Evolutionary conservation across 2,888 invertebrate species (phyloP).

Genomic region (Leucophora obtusa): DNA sequence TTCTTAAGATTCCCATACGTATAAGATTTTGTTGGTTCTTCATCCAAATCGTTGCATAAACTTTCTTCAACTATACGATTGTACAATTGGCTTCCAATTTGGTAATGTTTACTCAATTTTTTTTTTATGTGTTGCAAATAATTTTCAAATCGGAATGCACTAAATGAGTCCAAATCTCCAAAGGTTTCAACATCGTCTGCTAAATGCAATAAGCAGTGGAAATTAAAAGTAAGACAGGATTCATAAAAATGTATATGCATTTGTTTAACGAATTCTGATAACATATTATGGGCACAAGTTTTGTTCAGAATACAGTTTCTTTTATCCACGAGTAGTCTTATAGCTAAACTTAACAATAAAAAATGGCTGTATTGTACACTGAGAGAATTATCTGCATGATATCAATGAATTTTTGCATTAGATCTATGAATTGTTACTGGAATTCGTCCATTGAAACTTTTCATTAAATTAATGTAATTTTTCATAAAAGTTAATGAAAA

Average conservation of each 20-base stretch:
- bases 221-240: constrained; percentile 10
- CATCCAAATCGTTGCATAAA: not conserved
- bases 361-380: constrained; percentile 6
- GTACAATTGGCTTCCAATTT: not conserved
- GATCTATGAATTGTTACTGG: too few species aligned
- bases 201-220: constrained; percentile 6
- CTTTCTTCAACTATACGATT: not conserved
- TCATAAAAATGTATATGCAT: not conserved
- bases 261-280: constrained; percentile 1
- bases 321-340: not conserved
- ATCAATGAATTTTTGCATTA: too few species aligned
- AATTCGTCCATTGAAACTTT: too few species aligned
- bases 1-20: not conserved
- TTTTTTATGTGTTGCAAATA: not conserved
- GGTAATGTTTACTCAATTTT: not conserved
- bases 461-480: too few species aligned
- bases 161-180: not conserved
- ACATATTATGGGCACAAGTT: constrained; percentile 11
- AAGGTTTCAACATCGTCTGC: not conserved
- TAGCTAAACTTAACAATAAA: not conserved
- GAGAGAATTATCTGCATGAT: too few species aligned
- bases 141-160: not conserved
- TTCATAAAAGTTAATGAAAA: too few species aligned
- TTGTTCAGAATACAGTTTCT: not conserved
- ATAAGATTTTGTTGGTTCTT: not conserved